These are phyloP conservation scores for Agapornis roseicollis DNA, from an alignment of 2,113 vertebrate species.

Conservation along the genomic window DNA sequence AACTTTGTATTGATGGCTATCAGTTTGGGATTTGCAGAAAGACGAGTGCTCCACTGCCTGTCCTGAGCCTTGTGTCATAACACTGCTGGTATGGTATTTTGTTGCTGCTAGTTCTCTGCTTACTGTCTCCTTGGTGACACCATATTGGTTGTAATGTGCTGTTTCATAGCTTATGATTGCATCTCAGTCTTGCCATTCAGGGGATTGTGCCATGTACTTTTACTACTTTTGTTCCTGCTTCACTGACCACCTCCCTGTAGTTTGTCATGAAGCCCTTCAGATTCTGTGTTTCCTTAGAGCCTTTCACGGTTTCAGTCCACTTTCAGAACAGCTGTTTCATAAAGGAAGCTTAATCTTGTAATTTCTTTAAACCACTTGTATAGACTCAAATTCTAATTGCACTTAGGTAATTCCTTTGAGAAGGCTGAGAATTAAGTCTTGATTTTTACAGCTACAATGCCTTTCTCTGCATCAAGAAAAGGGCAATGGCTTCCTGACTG, in stretches of 20 bases:
- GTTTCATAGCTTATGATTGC: background rate
- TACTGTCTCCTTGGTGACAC: background rate
- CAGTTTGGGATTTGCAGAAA: background rate
- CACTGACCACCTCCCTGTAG: background rate
- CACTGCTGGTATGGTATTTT: background rate
- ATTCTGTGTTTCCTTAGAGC: background rate
- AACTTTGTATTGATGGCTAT: background rate
- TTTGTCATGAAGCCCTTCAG: background rate
- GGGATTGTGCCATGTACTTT: background rate
- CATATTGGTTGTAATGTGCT: background rate
- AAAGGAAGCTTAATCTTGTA: background rate
- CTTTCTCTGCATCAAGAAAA: background rate
- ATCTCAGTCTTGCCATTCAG: background rate
- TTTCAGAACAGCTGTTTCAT: background rate
- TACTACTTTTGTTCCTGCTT: background rate
- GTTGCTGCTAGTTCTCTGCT: background rate
- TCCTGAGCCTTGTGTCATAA: background rate
- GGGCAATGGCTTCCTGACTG: background rate
- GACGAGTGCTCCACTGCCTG: background rate
- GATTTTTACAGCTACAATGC: background rate
- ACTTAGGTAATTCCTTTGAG: background rate
- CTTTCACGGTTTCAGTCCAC: background rate
- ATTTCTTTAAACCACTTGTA: background rate
- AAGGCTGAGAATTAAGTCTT: background rate
- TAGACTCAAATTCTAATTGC: background rate